Evolutionary conservation across 2,113 vertebrate genomes (phyloP).

Genomic region (Ictalurus furcatus): DNA sequence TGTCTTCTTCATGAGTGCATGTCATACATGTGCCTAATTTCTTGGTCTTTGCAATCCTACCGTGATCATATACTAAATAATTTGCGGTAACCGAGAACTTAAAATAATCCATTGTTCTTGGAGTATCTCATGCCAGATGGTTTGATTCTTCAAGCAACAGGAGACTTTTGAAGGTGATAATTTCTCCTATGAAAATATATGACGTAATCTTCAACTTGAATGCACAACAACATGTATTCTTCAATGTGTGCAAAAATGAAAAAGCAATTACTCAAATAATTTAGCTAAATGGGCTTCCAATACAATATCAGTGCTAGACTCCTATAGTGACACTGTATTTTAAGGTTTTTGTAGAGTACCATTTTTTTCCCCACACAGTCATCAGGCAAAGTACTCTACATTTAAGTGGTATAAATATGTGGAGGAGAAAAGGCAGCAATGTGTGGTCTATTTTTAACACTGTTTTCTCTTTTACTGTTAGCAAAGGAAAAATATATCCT

Average conservation of each 20-base stretch:
- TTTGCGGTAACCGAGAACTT: background rate
- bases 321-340: background rate
- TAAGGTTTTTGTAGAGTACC: background rate
- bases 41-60: background rate
- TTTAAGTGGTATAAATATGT: slow-evolving; percentile 8
- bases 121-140: slow-evolving; percentile 26
- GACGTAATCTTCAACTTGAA: slow-evolving; percentile 19
- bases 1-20: background rate
- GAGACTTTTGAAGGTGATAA: background rate
- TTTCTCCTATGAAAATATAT: slow-evolving; percentile 29
- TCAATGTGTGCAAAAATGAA: slow-evolving; percentile 7
- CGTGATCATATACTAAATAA: background rate
- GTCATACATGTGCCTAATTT: background rate
- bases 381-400: background rate
- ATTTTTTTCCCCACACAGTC: background rate
- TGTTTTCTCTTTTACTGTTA: background rate
- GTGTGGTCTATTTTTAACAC: background rate
- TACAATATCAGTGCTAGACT: background rate
- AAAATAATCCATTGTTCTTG: background rate
- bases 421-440: background rate
- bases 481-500: slow-evolving; percentile 2
- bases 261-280: background rate
- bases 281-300: background rate
- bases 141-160: background rate
- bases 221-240: background rate